A percentile compares a stretch with the other conserved stretches of the same genome.
Conservation (phyloP, 1,140 invertebrate species). For the Pectinophora gossypiella region DNA sequence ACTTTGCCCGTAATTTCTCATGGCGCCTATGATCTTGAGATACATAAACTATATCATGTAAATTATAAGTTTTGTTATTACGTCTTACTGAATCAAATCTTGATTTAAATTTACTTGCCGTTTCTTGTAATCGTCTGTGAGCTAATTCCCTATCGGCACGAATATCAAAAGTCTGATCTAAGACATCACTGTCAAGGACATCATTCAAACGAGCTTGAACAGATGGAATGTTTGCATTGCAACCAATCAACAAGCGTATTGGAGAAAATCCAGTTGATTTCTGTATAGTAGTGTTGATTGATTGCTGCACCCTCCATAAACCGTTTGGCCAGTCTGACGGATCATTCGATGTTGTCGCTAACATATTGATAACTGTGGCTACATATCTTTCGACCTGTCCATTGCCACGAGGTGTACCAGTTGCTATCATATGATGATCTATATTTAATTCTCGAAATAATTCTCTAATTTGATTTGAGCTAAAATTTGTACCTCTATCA, state of each 20-base stretch:
- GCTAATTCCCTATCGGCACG: slow-evolving; percentile 16
- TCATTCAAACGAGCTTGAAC: slow-evolving; percentile 23
- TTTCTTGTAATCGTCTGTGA: slow-evolving; percentile 12
- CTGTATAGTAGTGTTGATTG: slow-evolving; percentile 39
- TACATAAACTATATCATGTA: slow-evolving; percentile 35
- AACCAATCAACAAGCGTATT: slow-evolving; percentile 25
- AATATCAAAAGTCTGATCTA: slow-evolving; percentile 14
- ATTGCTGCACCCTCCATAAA: slow-evolving; percentile 42
- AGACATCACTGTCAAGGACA: slow-evolving; percentile 3
- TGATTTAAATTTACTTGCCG: slow-evolving; percentile 24
- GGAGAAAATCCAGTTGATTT: slow-evolving; percentile 39
- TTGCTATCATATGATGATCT: slow-evolving; percentile 34
- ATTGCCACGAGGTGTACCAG: slow-evolving; percentile 38
- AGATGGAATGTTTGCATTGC: slow-evolving; percentile 24
- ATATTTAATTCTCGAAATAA: slow-evolving; percentile 30
- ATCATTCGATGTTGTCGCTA: slow-evolving; percentile 23
- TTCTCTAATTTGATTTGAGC: too few species aligned
- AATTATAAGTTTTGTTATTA: slow-evolving; percentile 17
- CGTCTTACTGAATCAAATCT: slow-evolving; percentile 25
- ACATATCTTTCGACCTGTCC: slow-evolving; percentile 49
- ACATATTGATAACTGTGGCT: slow-evolving; percentile 34
- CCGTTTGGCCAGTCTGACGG: slow-evolving; percentile 40
- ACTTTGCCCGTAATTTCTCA: slow-evolving; percentile 29
- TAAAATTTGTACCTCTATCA: too few species aligned
- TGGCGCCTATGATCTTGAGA: slow-evolving; percentile 32